phyloP scores from a whole-genome alignment of 2,888 invertebrate genomes.

The Embidobia sp. region DNA sequence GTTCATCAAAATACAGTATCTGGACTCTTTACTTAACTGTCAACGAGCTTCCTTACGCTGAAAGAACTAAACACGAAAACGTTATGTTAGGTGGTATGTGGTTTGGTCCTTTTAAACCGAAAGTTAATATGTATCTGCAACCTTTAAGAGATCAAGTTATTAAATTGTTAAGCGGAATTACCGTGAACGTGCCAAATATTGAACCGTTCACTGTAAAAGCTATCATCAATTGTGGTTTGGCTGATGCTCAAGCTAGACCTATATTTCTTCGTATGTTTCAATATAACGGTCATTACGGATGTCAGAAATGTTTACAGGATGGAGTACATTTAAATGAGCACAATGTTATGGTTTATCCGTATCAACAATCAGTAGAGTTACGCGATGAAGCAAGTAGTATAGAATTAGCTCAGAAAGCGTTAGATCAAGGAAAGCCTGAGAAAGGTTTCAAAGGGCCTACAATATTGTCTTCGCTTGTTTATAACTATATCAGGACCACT shows the following conservation, averaged over 20 bases:
- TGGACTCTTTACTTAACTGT: conserved; percentile 64
- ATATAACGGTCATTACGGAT: conserved; percentile 37
- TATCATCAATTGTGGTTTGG: conserved; percentile 31
- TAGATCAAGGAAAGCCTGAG: neutral
- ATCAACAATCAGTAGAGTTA: conserved; percentile 13
- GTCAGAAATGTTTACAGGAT: conserved; percentile 37
- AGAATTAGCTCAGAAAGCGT: conserved; percentile 15
- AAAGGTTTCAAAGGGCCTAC: conserved; percentile 50
- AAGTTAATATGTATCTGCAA: conserved; percentile 46
- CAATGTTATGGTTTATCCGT: conserved; percentile 28
- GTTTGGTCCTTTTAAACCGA: conserved; percentile 62
- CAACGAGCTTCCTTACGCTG: conserved; percentile 63
- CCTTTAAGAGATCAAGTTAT: conserved; percentile 33
- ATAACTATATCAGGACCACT: neutral
- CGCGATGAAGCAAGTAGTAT: conserved; percentile 20
- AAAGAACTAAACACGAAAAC: conserved; percentile 60
- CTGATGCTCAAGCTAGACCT: conserved; percentile 53
- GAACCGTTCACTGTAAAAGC: conserved; percentile 12
- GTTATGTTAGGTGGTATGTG: conserved; percentile 62
- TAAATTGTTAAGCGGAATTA: conserved; percentile 17
- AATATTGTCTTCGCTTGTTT: conserved; percentile 28
- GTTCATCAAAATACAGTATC: conserved; percentile 51
- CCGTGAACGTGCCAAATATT: conserved; percentile 5
- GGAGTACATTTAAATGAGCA: conserved; percentile 3
- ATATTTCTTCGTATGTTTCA: too few relatives aligned